These are phyloP conservation scores for Dioctria linearis DNA, from an alignment of 2,888 invertebrate species.

Conservation along the genomic window DNA sequence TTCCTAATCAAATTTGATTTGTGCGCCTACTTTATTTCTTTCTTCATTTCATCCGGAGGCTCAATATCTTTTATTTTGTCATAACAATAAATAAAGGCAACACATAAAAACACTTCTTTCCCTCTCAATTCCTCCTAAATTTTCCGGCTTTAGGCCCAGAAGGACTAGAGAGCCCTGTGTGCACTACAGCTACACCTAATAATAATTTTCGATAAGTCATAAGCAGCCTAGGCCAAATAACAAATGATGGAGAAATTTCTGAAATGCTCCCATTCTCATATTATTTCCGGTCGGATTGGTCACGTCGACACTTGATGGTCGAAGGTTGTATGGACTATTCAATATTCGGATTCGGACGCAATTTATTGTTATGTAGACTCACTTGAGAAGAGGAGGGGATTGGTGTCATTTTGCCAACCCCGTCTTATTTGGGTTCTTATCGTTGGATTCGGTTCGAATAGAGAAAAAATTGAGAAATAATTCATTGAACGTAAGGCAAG, in stretches of 20 bases:
- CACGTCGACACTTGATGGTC: constrained; percentile 44
- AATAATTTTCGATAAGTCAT: constrained; percentile 47
- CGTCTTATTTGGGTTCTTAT: neutral
- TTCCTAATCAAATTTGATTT: constrained; percentile 39
- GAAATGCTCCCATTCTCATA: constrained; percentile 24
- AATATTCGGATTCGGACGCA: constrained; percentile 34
- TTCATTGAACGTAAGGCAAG: constrained; percentile 22
- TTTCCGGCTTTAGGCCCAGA: constrained; percentile 6
- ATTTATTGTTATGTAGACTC: constrained; percentile 37
- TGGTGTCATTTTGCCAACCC: constrained; percentile 13
- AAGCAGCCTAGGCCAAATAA: constrained; percentile 42
- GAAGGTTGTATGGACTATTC: constrained; percentile 44
- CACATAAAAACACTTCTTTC: constrained; percentile 23
- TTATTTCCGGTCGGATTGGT: constrained; percentile 30
- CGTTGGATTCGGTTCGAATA: neutral
- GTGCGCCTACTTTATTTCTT: constrained; percentile 21
- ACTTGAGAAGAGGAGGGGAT: neutral
- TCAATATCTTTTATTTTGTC: constrained; percentile 35
- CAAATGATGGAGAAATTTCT: constrained; percentile 30
- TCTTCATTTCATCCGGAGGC: constrained; percentile 20
- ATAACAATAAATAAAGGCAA: constrained; percentile 39
- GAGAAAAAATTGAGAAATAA: constrained; percentile 34
- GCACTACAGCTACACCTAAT: constrained; percentile 22
- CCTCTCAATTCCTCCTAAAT: constrained; percentile 39
- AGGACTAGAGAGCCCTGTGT: neutral